Conservation (phyloP, 2,797 vertebrate genomes). For the Apogon talboti region DNA sequence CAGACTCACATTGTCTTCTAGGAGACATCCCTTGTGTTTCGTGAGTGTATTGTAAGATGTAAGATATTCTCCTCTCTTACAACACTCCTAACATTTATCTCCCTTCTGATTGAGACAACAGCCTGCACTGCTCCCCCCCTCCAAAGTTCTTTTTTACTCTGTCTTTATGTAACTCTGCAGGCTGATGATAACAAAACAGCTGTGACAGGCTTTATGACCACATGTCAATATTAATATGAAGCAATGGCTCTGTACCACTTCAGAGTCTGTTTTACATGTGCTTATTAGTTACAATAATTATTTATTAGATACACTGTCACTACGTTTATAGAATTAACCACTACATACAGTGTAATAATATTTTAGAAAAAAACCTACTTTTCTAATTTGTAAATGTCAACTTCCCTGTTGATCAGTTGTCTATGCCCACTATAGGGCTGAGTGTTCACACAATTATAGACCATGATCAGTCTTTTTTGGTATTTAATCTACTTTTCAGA, state of each 20-base stretch:
- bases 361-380: neutral
- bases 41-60: too few species aligned
- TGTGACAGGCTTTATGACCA: neutral
- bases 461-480: too few species aligned
- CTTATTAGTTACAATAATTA: neutral
- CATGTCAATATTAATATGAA: neutral
- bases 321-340: neutral
- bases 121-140: neutral
- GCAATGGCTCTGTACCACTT: slow-evolving; percentile 4
- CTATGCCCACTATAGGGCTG: too few species aligned
- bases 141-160: slow-evolving; percentile 3
- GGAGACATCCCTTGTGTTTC: slow-evolving; percentile 16
- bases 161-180: slow-evolving; percentile 29
- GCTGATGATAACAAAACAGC: slow-evolving; percentile 8
- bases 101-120: slow-evolving; percentile 7
- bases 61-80: neutral
- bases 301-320: neutral
- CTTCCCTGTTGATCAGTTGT: neutral
- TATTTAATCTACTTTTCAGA: too few species aligned
- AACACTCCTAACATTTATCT: slow-evolving; percentile 8
- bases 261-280: slow-evolving; percentile 3
- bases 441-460: too few species aligned
- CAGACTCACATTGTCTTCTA: slow-evolving; percentile 10
- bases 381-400: neutral
- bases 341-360: neutral